A percentile compares a stretch with the other conserved stretches of the same genome.
Conservation (phyloP, 2,113 vertebrate genomes). For the Lophochroa leadbeateri region DNA sequence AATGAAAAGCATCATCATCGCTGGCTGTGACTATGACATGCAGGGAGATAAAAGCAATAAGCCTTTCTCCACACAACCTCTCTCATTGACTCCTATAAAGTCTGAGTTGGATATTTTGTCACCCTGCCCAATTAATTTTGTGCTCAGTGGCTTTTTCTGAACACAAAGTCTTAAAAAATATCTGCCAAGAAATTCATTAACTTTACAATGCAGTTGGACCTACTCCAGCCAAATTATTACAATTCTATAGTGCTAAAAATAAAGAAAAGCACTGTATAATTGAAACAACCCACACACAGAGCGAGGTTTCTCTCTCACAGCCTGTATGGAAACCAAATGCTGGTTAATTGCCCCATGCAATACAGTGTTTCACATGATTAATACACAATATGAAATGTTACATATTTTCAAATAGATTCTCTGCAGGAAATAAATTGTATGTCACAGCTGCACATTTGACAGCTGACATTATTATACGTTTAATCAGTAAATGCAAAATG, state of each 20-base stretch:
- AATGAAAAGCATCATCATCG: not conserved
- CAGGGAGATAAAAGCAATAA: not conserved
- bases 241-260: not conserved
- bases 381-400: not conserved
- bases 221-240: not conserved
- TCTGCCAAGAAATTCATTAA: slow-evolving; percentile 46
- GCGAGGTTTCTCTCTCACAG: not conserved
- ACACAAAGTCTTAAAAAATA: not conserved
- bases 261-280: not conserved
- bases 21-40: not conserved
- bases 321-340: not conserved
- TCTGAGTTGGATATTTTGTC: not conserved
- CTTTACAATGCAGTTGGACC: not conserved
- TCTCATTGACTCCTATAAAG: not conserved
- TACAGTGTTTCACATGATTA: not conserved
- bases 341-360: not conserved
- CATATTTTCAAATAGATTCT: not conserved
- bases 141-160: not conserved
- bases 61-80: not conserved
- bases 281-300: not conserved
- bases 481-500: not conserved
- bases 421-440: not conserved
- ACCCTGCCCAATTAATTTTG: slow-evolving; percentile 40
- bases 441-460: not conserved
- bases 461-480: not conserved